phyloP scores from a whole-genome alignment of 2,888 invertebrate genomes.

The Brenthis daphne region DNA sequence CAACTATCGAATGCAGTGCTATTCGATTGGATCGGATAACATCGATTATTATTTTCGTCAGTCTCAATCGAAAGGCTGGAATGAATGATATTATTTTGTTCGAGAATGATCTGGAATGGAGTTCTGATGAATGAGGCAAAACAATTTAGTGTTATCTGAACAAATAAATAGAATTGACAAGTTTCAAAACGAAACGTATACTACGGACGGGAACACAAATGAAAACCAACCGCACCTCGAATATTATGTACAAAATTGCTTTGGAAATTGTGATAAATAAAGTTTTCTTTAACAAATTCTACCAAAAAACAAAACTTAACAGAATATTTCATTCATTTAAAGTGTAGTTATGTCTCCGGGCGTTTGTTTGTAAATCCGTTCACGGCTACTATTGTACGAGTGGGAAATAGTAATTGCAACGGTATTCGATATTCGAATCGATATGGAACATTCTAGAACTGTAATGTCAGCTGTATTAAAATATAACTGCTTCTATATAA shows the following conservation, averaged over 20 bases:
- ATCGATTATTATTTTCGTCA: neutral
- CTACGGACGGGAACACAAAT: constrained; percentile 81
- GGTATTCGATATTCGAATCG: neutral
- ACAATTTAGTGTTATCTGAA: constrained; percentile 42
- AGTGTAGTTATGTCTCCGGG: too few relatives aligned
- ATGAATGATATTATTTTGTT: constrained; percentile 12
- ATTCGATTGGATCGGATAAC: neutral
- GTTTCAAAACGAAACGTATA: constrained; percentile 53
- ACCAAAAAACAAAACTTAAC: neutral
- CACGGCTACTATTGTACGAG: constrained; percentile 11
- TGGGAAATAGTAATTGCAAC: constrained; percentile 8
- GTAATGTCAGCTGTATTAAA: constrained; percentile 2
- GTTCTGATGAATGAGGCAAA: constrained; percentile 48
- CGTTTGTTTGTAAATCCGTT: neutral
- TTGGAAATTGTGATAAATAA: neutral
- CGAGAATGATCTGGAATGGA: constrained; percentile 61
- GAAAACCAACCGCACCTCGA: constrained; percentile 61
- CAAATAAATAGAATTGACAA: constrained; percentile 50
- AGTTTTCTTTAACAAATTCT: too few relatives aligned
- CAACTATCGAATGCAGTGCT: neutral
- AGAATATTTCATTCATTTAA: constrained; percentile 7
- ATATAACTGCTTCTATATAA: neutral
- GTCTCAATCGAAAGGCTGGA: neutral
- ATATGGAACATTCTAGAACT: constrained; percentile 16
- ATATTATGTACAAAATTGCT: constrained; percentile 38